Evolutionary conservation across 1,140 invertebrate genomes (phyloP).

Genomic region (Neodiprion pinetum): DNA sequence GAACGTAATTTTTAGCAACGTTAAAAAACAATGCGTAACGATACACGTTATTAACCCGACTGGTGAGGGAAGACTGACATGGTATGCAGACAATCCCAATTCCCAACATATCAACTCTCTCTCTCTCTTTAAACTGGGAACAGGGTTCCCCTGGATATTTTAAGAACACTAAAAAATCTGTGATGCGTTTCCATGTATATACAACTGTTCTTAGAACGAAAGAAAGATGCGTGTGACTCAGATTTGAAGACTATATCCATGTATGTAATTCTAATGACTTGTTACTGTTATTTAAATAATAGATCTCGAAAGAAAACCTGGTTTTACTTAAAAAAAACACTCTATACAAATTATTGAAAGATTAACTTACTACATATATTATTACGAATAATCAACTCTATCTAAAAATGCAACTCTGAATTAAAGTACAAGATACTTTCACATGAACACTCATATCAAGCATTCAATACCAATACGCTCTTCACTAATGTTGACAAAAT

Average conservation of each 20-base stretch:
- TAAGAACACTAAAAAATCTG: constrained; percentile 27
- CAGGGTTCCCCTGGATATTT: constrained; percentile 26
- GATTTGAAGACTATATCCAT: too few species aligned
- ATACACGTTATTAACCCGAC: neutral
- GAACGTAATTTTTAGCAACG: neutral
- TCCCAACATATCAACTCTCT: constrained; percentile 2
- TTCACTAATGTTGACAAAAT: too few species aligned
- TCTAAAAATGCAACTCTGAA: constrained; percentile 54
- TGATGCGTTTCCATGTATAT: constrained; percentile 1
- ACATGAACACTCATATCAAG: neutral
- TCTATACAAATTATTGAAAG: too few species aligned
- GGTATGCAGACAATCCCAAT: constrained; percentile 2
- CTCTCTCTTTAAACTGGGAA: neutral
- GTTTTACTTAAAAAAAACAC: too few species aligned
- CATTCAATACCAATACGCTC: neutral
- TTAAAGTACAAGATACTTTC: constrained; percentile 42
- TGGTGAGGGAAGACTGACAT: constrained; percentile 7
- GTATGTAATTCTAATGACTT: too few species aligned
- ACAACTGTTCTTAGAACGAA: neutral
- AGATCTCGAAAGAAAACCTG: too few species aligned
- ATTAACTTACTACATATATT: too few species aligned
- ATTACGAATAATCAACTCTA: constrained; percentile 22
- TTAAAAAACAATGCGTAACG: neutral
- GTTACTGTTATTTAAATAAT: too few species aligned
- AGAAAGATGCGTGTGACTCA: neutral